Evolutionary conservation across 2,113 vertebrate species (phyloP), one percentile per base, ranked within the genome.

Genomic region (Scomber colias): DNA sequence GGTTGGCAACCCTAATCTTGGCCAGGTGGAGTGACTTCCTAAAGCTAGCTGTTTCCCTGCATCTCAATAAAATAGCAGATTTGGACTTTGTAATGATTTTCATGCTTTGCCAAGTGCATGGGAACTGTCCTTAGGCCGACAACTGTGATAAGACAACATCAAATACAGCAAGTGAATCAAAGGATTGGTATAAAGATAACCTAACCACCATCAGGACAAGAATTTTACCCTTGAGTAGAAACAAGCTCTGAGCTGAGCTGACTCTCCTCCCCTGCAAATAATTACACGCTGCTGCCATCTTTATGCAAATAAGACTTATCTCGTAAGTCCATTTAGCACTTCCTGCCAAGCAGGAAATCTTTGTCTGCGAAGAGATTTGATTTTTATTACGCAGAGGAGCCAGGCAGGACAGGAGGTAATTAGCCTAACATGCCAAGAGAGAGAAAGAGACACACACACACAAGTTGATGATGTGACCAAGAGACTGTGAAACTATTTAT

Each of bases 231-330:
- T 71, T 1, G 9, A 87, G 84, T 71, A 62, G 61, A 65, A 84
- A 61, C 44, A 27, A 24, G 35, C 61, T 56, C 27, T 57, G 67
- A 83, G 87, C 66, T 51, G 51, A 82, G 84, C 63, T 11, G 78
- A 65, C 44, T 69, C 56, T 51, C 40, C 62, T 9, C 66, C 76
- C 70, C 64, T 78, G 78, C 50, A 81, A 84, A 81, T 77, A 71
- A 87, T 90, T 87, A 89, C 65, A 71, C 12, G 17, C 63, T 40
- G 11, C 49, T 61, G 60, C 77, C 87, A 87, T 91, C 83, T 92
- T 87, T 87, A 91, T 92, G 87, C 89, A 92, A 90, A 93, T 87
- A 54, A 19, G 5, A 49, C 80, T 91, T 92, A 92, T 92, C 89
- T 85, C 60, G n/a, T 17, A 72, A 71, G 80, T 62, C 56, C n/a